Evolutionary conservation across 2,797 vertebrate genomes (phyloP), one percentile per base, ranked within the genome.

Genomic region (Tinamus major): DNA sequence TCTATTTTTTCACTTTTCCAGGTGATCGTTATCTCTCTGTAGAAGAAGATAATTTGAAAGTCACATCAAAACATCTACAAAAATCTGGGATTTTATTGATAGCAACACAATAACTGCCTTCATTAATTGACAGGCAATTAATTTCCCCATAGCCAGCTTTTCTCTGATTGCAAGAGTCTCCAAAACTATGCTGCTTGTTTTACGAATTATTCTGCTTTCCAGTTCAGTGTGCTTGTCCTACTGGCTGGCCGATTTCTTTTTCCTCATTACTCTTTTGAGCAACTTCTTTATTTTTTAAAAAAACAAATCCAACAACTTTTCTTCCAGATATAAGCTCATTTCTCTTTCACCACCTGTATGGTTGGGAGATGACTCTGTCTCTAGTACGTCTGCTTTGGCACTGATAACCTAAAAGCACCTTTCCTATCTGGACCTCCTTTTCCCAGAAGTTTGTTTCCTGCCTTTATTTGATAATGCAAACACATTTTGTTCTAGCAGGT

Each of bases 361-460:
- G 21, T n/a, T 51, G 39, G 37, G 39, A 64, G 14, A 71, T 4
- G 27, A 41, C 51, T 61, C 26, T 84, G 7, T 46, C 72, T 71
- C 67, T 26, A 21, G 18, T 23, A 15, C 6, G 35, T 55, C 75
- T 94, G 89, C 75, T 87, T 71, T 79, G 56, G 56, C 27, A 53
- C 7, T 85, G 79, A 89, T 94, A 95, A 55, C 37, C 58, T 63
- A 29, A 49, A 80, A 65, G 56, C 42, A 89, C 19, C 39, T 92
- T 85, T 92, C 11, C 44, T 92, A 53, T 84, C 64, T 19, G 21
- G 81, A 94, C 93, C 4, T 23, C 44, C 6, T 89, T 85, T 93
- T 92, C 79, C 48, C n/a, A 80, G 79, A 92, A 82, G 13, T 64
- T 70, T 74, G 59, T 77, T 93, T 85, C 68, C 31, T 79, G 31